Evolutionary conservation across 2,113 vertebrate genomes (phyloP).

Genomic region (Dissostichus mawsoni): DNA sequence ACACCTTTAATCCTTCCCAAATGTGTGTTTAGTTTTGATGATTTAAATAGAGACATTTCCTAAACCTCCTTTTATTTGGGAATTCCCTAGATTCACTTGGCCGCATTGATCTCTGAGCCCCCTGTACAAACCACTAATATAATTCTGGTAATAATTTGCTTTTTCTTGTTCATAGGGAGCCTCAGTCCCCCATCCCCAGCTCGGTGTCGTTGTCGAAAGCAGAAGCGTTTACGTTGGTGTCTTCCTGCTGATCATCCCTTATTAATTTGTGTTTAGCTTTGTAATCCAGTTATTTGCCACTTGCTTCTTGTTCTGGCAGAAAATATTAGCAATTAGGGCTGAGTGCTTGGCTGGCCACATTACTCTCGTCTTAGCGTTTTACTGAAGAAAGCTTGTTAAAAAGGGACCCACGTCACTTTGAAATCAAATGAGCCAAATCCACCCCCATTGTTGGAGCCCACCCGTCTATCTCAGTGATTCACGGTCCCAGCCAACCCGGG

Average conservation of each 20-base stretch:
- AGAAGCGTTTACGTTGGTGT: neutral
- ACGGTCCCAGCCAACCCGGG: neutral
- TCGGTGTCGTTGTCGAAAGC: neutral
- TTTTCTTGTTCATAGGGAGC: neutral
- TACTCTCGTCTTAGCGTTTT: constrained; percentile 52
- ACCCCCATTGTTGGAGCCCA: constrained; percentile 41
- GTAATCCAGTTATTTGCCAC: constrained; percentile 72
- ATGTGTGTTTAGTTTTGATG: too few species aligned
- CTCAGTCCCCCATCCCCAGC: neutral
- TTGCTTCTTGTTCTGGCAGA: constrained; percentile 59
- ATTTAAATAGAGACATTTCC: too few species aligned
- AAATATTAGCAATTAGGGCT: constrained; percentile 67
- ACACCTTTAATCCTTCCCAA: neutral
- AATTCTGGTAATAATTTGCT: neutral
- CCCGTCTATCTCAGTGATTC: constrained; percentile 27
- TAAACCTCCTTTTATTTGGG: neutral
- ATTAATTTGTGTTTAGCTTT: constrained; percentile 59
- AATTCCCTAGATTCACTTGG: neutral
- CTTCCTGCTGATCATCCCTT: constrained; percentile 48
- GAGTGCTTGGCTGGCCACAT: constrained; percentile 52
- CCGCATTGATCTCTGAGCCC: neutral
- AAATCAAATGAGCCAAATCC: constrained; percentile 66
- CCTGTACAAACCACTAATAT: neutral
- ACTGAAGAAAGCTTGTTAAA: constrained; percentile 66
- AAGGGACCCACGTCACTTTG: constrained; percentile 52